phyloP scores from a whole-genome alignment of 2,113 vertebrate species.

The Pteruthius melanotis region DNA sequence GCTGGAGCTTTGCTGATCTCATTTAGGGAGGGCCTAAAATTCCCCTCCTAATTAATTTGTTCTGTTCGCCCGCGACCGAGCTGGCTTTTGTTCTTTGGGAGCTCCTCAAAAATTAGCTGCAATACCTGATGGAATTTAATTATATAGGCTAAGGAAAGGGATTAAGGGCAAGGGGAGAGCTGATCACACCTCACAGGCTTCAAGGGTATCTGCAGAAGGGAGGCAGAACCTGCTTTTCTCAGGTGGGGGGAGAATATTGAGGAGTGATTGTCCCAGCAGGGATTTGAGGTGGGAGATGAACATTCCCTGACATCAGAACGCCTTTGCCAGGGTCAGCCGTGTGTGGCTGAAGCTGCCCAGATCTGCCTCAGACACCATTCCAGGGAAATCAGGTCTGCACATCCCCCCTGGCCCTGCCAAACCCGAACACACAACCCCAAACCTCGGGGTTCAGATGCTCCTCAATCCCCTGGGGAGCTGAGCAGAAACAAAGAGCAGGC shows the following conservation, averaged over 20 bases:
- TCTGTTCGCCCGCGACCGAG: neutral
- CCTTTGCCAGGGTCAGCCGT: neutral
- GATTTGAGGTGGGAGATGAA: neutral
- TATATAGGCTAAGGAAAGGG: conserved; percentile 33
- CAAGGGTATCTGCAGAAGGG: neutral
- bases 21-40: neutral
- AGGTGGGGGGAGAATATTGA: neutral
- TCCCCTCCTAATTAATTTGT: conserved; percentile 50
- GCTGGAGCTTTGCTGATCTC: neutral
- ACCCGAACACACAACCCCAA: too few species aligned
- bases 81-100: conserved; percentile 41
- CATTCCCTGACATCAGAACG: neutral
- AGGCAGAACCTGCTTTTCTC: neutral
- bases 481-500: neutral
- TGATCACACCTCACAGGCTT: neutral
- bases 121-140: conserved; percentile 51
- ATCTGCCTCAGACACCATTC: neutral
- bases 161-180: conserved; percentile 24
- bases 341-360: neutral
- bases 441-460: too few species aligned
- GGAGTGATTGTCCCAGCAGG: neutral
- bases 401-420: neutral
- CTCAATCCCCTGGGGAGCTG: neutral
- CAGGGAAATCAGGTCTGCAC: neutral
- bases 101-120: conserved; percentile 47